Base-by-base conservation (phyloP, 2,797 vertebrate genomes). In the Otus scops region DNA sequence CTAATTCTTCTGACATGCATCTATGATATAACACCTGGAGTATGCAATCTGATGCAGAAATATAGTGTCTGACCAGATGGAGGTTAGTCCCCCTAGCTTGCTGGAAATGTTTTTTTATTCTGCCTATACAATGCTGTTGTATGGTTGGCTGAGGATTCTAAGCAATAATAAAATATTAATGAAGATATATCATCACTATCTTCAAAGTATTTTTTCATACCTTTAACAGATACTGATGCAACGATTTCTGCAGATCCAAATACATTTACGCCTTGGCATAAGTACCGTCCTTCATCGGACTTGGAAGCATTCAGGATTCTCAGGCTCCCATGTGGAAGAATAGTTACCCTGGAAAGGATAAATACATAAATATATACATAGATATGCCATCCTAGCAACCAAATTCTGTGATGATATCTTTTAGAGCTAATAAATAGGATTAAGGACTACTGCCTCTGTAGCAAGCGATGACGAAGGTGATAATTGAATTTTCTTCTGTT, bases 241-340 rank as follows among this genome's bases (percentile, higher is more conserved):
- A 98, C 97, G 97, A 99, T 99, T 98, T 99, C 99, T 43, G 99
- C 99, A n/a, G 98, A 98, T 93, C 99, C 99, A 95, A 99, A 98
- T 94, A 99, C 95, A 96, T 99, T 99, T 97, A 99, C 98, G 11
- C 99, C 99, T 94, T 97, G 98, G 97, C 99, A 99, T 93, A 98
- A 89, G 36, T 99, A 99, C 86, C 96, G 98, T 69, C 99, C 99
- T 97, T 99, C 99, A 84, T 99, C 99, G 28, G 98, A 98, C 93
- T 98, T 99, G 91, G 99, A 99, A 97, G 99, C 98, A 94, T 99
- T 99, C 95, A 98, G 95, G 95, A 99, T 99, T 97, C 97, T 98
- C 76, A 99, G 98, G 74, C 98, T 99, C 95, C 99, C 99, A 97
- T 99, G 99, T 97, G 98, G 98, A 97, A 99, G 98, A 98, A 99